Percentiles rank a stretch among this genome's conserved stretches.
These are phyloP conservation scores for Tenebrio molitor DNA, from an alignment of 1,140 invertebrate genomes.

Conservation along the genomic window DNA sequence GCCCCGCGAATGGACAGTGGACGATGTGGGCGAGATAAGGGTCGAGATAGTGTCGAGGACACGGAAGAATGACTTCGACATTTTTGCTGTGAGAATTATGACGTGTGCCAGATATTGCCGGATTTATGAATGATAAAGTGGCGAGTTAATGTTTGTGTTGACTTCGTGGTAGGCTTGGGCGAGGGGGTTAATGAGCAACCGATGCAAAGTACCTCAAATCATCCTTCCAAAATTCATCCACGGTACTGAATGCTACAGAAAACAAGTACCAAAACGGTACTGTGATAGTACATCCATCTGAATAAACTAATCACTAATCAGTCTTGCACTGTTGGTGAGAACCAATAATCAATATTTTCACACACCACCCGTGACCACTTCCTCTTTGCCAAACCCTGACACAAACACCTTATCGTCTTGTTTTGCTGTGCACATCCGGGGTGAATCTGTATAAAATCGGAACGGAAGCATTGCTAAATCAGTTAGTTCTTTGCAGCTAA, in stretches of 20 bases:
- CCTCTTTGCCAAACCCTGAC: background rate
- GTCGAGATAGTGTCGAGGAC: slow-evolving; percentile 37
- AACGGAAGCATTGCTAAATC: background rate
- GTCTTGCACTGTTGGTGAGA: too few species aligned
- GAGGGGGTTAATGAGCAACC: too few species aligned
- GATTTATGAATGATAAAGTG: background rate
- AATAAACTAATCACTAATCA: too few species aligned
- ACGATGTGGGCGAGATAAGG: slow-evolving; percentile 47
- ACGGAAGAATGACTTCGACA: slow-evolving; percentile 49
- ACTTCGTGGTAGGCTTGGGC: too few species aligned
- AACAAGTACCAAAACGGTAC: too few species aligned
- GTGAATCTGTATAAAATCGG: background rate
- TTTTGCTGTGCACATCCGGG: slow-evolving; percentile 8
- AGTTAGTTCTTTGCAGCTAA: background rate
- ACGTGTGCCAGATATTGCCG: slow-evolving; percentile 38
- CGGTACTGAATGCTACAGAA: too few species aligned
- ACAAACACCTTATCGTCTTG: slow-evolving; percentile 15
- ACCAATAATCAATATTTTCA: background rate
- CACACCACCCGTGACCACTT: background rate
- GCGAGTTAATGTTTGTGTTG: too few species aligned
- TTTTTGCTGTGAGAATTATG: slow-evolving; percentile 47
- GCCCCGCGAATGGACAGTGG: slow-evolving; percentile 50
- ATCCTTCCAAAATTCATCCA: too few species aligned
- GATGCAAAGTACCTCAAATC: too few species aligned
- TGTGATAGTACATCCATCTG: too few species aligned